These are phyloP conservation scores for Eulemur macaco DNA, from an alignment of 2,113 vertebrate species.

Conservation along the genomic window DNA sequence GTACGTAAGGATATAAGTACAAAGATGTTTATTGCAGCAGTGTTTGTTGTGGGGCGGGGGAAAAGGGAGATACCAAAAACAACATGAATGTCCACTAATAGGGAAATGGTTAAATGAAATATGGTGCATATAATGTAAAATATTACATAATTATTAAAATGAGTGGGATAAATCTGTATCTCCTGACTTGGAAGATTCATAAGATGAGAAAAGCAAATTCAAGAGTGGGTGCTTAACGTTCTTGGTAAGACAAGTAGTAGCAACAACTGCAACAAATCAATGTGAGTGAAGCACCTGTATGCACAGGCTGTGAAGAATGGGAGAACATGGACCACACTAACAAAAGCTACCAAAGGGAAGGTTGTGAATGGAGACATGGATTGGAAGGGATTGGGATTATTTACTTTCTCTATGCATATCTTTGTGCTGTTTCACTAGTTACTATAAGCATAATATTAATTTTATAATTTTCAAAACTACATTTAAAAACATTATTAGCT, in stretches of 20 bases:
- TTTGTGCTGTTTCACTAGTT: background rate
- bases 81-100: background rate
- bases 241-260: background rate
- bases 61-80: background rate
- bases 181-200: background rate
- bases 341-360: background rate
- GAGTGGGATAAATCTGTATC: background rate
- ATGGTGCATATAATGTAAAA: background rate
- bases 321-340: background rate
- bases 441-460: background rate
- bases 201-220: background rate
- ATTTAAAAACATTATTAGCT: background rate
- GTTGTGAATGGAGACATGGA: background rate
- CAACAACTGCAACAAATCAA: background rate
- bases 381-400: background rate
- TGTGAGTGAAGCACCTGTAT: accelerated
- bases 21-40: conserved; percentile 29
- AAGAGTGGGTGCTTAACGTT: background rate
- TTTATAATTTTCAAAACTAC: background rate
- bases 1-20: conserved; percentile 55
- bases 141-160: background rate
- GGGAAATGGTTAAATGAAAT: background rate
- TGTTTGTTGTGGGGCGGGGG: background rate
- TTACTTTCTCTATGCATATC: background rate
- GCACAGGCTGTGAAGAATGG: accelerated